Evolutionary conservation across 2,888 invertebrate species (phyloP).

Genomic region (Pyrochroa serraticornis): DNA sequence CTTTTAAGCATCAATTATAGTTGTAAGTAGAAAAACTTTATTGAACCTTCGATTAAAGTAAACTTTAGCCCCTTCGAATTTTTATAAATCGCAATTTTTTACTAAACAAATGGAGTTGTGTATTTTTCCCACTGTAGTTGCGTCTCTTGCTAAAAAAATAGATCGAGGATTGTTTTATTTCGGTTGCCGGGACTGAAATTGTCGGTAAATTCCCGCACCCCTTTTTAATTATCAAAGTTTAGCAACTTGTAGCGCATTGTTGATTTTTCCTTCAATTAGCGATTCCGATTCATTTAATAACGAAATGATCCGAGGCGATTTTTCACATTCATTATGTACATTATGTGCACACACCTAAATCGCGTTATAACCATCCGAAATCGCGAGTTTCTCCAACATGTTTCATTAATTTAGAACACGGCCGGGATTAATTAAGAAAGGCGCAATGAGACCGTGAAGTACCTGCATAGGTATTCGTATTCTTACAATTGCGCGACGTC

Average conservation of each 20-base stretch:
- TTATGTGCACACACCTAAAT: neutral
- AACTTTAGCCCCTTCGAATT: no score
- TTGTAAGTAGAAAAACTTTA: no score
- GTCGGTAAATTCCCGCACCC: no score
- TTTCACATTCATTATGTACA: conserved; percentile 13
- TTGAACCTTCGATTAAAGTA: no score
- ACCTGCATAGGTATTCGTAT: conserved; percentile 37
- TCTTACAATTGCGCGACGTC: conserved; percentile 38
- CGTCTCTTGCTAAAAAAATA: no score
- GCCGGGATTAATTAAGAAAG: conserved; percentile 41
- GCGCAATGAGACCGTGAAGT: conserved; percentile 40
- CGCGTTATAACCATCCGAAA: neutral
- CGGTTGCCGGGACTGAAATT: no score
- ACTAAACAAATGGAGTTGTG: no score
- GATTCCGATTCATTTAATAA: conserved; percentile 13
- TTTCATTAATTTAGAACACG: conserved; percentile 33
- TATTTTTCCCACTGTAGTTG: no score
- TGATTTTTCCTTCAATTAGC: conserved; percentile 19
- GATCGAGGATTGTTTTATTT: no score
- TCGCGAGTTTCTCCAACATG: conserved; percentile 8
- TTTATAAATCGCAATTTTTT: no score
- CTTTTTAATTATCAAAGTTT: conserved; percentile 20
- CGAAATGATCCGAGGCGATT: conserved; percentile 4
- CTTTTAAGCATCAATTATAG: no score
- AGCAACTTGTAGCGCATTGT: conserved; percentile 13